Percentiles rank a stretch among this genome's conserved stretches.
These are phyloP conservation scores for Bedellia somnulentella DNA, from an alignment of 2,888 invertebrate species.

Conservation along the genomic window DNA sequence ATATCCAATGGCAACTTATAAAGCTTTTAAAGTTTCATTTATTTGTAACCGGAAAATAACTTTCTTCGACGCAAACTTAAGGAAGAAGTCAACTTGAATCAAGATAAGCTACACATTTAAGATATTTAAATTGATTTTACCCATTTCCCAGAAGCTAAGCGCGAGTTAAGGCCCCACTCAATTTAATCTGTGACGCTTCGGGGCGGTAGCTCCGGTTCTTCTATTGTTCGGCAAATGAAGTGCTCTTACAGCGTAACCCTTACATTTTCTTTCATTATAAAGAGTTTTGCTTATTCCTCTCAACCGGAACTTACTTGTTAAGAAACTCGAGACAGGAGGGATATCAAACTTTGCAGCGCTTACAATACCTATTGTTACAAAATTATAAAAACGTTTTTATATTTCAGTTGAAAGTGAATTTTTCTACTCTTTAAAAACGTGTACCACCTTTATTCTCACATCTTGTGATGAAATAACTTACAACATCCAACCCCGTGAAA, in stretches of 20 bases:
- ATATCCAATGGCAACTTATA: no score
- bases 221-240: slow-evolving; percentile 58
- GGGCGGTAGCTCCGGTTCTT: slow-evolving; percentile 31
- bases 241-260: slow-evolving; percentile 21
- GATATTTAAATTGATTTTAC: slow-evolving; percentile 61
- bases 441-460: no score
- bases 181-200: slow-evolving; percentile 50
- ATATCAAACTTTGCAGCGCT: no score
- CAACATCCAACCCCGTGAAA: slow-evolving; percentile 28
- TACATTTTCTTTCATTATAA: slow-evolving; percentile 17
- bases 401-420: no score
- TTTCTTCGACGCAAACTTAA: slow-evolving; percentile 13
- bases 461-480: slow-evolving; percentile 56
- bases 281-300: slow-evolving; percentile 45
- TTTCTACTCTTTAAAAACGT: no score
- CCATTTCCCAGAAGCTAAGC: slow-evolving; percentile 53
- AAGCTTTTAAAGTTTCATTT: no score
- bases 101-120: slow-evolving; percentile 53
- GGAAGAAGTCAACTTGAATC: slow-evolving; percentile 29
- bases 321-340: no score
- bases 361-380: no score
- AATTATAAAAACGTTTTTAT: no score
- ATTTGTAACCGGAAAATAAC: no score
- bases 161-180: slow-evolving; percentile 44
- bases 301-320: slow-evolving; percentile 54